Evolutionary conservation across 2,888 invertebrate species (phyloP).

Genomic region (Apantesis nais): DNA sequence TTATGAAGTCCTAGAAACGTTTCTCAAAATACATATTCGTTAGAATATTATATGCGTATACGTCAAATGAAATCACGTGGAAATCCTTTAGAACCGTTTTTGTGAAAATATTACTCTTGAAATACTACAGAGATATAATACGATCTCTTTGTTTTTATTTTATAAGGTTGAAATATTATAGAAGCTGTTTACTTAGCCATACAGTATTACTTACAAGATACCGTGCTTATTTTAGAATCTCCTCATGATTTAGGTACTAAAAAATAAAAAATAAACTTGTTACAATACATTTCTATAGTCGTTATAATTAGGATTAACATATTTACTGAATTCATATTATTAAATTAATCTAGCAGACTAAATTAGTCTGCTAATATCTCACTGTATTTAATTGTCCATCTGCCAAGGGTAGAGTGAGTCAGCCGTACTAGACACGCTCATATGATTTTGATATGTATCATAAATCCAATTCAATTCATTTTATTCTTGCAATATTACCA

Average conservation of each 20-base stretch:
- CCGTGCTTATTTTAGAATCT: no score
- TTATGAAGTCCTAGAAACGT: not conserved
- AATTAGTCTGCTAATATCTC: conserved; percentile 17
- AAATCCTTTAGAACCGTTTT: not conserved
- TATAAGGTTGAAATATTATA: not conserved
- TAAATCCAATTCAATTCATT: no score
- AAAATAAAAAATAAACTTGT: no score
- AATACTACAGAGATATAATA: not conserved
- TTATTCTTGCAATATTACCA: no score
- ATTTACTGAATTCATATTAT: no score
- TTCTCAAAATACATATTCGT: not conserved
- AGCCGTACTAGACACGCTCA: not conserved
- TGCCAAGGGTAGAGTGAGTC: conserved; percentile 21
- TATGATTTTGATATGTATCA: not conserved
- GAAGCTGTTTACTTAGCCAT: not conserved
- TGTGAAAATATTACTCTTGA: not conserved
- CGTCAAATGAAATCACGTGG: not conserved
- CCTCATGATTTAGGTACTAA: no score
- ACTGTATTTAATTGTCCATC: conserved; percentile 17
- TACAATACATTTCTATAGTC: no score
- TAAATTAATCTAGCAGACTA: conserved; percentile 11
- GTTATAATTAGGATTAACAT: no score
- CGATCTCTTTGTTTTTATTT: not conserved
- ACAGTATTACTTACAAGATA: no score
- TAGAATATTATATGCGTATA: not conserved